phyloP scores from a whole-genome alignment of 2,797 vertebrate species.

The Phataginus tetradactyla region DNA sequence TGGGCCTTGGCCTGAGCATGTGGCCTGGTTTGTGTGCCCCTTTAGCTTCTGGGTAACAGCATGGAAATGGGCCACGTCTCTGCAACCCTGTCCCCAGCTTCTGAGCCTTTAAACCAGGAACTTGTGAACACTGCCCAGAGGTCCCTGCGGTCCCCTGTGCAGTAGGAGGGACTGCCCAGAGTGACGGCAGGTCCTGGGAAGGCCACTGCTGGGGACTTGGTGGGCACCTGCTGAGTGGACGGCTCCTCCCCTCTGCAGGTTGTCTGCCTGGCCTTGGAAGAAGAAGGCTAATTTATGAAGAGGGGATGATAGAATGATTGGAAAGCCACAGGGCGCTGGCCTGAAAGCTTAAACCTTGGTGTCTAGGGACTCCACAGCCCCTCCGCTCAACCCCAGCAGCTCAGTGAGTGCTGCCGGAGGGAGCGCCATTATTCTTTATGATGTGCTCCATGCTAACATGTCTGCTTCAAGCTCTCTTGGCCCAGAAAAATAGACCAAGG shows the following conservation, averaged over 20 bases:
- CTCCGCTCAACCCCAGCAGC: neutral
- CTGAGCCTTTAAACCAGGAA: neutral
- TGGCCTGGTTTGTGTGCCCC: neutral
- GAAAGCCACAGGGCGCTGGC: neutral
- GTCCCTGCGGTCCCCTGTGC: neutral
- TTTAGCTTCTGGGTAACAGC: too few species aligned
- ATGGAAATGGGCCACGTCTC: neutral
- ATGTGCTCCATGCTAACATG: too few species aligned
- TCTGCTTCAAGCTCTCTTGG: too few species aligned
- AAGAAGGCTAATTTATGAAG: neutral
- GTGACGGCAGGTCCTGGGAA: too few species aligned
- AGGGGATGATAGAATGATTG: neutral
- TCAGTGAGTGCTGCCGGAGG: accelerated
- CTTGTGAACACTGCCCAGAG: neutral
- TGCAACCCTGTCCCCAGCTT: accelerated
- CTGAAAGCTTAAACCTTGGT: accelerated
- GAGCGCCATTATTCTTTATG: accelerated
- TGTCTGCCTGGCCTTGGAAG: neutral
- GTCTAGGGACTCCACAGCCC: too few species aligned
- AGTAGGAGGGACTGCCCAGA: neutral
- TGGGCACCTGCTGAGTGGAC: neutral
- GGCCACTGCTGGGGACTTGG: too few species aligned
- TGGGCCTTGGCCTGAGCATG: neutral
- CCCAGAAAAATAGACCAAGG: neutral
- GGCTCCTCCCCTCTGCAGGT: neutral